phyloP scores from a whole-genome alignment of 35 echinoderm and acorn worm genomes.

The Hemicentrotus pulcherrimus region DNA sequence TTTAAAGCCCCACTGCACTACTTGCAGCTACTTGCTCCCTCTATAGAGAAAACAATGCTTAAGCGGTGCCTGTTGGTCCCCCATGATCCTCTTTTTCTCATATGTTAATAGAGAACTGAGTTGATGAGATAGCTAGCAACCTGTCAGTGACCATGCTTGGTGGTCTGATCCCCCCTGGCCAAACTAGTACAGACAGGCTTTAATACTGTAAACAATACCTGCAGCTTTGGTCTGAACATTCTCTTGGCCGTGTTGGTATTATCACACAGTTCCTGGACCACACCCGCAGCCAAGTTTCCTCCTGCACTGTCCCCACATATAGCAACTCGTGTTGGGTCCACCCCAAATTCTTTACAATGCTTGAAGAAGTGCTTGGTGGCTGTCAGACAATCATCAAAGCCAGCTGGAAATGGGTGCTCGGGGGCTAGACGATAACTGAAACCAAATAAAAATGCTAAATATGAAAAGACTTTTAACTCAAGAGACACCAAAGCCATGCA shows the following conservation, averaged over 20 bases:
- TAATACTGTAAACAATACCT: constrained; percentile 51
- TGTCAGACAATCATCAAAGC: constrained; percentile 71
- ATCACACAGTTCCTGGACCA: constrained; percentile 62
- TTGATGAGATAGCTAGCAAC: no score
- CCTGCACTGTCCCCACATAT: constrained; percentile 86
- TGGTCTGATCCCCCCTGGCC: no score
- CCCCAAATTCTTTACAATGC: constrained; percentile 51
- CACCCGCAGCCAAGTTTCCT: constrained; percentile 65
- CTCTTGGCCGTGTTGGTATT: constrained; percentile 60
- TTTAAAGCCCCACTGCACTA: no score
- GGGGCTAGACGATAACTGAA: constrained; percentile 86
- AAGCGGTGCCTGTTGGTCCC: no score
- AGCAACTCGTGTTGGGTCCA: constrained; percentile 71
- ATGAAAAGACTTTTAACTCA: neutral
- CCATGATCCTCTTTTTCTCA: no score
- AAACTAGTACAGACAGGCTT: no score
- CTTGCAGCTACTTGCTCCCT: no score
- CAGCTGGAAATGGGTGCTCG: constrained; percentile 81
- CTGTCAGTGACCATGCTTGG: no score
- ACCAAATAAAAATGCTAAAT: neutral
- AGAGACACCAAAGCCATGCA: no score
- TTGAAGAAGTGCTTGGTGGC: constrained; percentile 71
- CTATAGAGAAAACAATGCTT: no score
- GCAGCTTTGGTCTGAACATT: constrained; percentile 68
- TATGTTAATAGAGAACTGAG: no score